Evolutionary conservation across 1,140 invertebrate species (phyloP).

Genomic region (Drosophila bipectinata): DNA sequence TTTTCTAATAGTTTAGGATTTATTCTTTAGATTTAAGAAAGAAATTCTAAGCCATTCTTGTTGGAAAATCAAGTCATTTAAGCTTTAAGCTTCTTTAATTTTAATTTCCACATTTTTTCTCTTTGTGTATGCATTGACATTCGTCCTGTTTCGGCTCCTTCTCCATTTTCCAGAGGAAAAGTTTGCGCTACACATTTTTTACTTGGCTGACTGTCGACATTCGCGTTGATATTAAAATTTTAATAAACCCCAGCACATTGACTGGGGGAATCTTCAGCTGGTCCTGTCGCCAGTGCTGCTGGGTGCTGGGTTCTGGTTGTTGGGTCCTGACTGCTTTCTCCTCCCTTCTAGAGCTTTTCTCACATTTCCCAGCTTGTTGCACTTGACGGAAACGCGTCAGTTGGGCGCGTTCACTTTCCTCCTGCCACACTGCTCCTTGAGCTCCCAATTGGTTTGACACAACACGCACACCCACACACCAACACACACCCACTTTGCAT

Average conservation of each 20-base stretch:
- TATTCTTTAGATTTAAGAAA: neutral
- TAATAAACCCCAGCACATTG: conserved; percentile 75
- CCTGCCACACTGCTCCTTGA: conserved; percentile 1
- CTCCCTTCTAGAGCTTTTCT: conserved; percentile 2
- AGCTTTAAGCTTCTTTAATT: neutral
- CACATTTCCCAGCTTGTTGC: conserved; percentile 64
- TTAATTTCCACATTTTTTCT: conserved; percentile 6
- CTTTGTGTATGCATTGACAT: conserved; percentile 67
- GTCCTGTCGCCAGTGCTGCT: conserved; percentile 10
- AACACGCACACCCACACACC: conserved; percentile 44
- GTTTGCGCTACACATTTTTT: conserved; percentile 74
- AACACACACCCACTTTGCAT: conserved; percentile 44
- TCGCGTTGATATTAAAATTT: conserved; percentile 82
- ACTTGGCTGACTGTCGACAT: conserved; percentile 73
- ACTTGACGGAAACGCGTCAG: conserved; percentile 81
- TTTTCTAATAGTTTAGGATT: neutral
- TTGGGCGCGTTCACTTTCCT: conserved; percentile 36
- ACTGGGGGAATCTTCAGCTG: conserved; percentile 55
- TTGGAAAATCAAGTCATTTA: no score
- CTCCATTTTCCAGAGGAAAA: conserved; percentile 38
- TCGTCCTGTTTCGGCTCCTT: conserved; percentile 49
- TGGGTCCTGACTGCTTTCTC: no score
- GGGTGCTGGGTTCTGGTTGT: no score
- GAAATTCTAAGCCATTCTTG: no score
- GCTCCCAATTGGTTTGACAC: conserved; percentile 58